Base-by-base conservation (phyloP, 2,113 vertebrate species). In the Myiozetetes cayanensis region DNA sequence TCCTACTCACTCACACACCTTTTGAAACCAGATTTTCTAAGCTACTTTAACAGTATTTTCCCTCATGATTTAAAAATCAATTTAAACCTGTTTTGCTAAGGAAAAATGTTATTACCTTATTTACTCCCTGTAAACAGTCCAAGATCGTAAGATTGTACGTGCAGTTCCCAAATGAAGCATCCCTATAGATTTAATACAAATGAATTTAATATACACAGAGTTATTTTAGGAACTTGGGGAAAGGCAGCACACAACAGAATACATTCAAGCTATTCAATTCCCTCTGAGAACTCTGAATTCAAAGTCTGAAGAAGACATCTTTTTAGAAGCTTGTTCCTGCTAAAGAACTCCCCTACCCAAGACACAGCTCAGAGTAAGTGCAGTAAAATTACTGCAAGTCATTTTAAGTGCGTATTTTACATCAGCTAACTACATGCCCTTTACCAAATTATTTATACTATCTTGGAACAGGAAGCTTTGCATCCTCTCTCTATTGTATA, bases 131-230 rank as follows among this genome's bases (percentile, higher is more conserved):
- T 94, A 99, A 98, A 97, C 99, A 99, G 97, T 99, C 99, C 59
- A 99, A 98, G 96, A 99, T 98, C 0, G 98, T 99, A 73, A 99
- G 98, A 96, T 98, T 99, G 97, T 98, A 99, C 37, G 98, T 99
- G 97, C 98, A 99, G 90, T 97, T 99, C 94, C 99, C 99, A 97
- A 99, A 99, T 14, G 99, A 99, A 77, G 99, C 99, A 87, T 99
- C 99, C 97, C 99, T 99, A 95, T 5, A 96, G 93, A 96, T 72
- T 91, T 55, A 97, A 97, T 91, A 78, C 62, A 97, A 90, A 67
- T 50, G 2, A 77, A 79, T 77, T 97, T 96, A 97, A 93, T 55
- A 80, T 24, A 90, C 20, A 90, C n/a, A 90, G 4, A 78, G 71
- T 55, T 86, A 66, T 65, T 85, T 79, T 44, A 88, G 61, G 41